Evolutionary conservation across 2,888 invertebrate species (phyloP).

Genomic region (Pristionchus exspectatus): DNA sequence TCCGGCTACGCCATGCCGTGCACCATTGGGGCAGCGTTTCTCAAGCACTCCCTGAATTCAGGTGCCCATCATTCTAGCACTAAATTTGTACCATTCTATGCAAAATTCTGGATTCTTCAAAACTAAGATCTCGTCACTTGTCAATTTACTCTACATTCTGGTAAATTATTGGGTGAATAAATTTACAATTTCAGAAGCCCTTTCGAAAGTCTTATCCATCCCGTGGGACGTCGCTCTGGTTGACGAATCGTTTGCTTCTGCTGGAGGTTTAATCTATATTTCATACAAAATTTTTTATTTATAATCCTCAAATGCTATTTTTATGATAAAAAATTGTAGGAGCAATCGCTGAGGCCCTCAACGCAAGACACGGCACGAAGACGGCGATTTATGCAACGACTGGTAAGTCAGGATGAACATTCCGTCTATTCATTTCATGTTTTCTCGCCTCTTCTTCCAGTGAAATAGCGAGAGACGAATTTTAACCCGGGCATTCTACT

Average conservation of each 20-base stretch:
- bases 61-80: too few relatives aligned
- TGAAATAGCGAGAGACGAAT: too few relatives aligned
- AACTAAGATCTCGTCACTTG: too few relatives aligned
- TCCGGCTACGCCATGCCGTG: not conserved
- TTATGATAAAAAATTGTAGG: not conserved
- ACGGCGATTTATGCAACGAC: constrained; percentile 46
- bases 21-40: not conserved
- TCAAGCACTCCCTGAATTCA: not conserved
- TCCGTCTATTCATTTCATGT: not conserved
- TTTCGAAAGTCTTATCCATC: not conserved
- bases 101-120: too few relatives aligned
- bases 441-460: not conserved
- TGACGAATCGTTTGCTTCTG: constrained; percentile 12
- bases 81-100: too few relatives aligned
- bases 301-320: not conserved
- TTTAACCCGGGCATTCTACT: too few relatives aligned
- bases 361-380: constrained; percentile 43
- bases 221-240: constrained; percentile 19
- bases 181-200: constrained; percentile 17
- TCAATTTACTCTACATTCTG: too few relatives aligned
- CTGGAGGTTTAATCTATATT: not conserved
- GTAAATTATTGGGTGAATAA: not conserved
- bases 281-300: not conserved
- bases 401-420: not conserved
- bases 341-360: constrained; percentile 15